Evolutionary conservation across 1,140 invertebrate genomes (phyloP).

Genomic region (Trichomalopsis sarcophagae): DNA sequence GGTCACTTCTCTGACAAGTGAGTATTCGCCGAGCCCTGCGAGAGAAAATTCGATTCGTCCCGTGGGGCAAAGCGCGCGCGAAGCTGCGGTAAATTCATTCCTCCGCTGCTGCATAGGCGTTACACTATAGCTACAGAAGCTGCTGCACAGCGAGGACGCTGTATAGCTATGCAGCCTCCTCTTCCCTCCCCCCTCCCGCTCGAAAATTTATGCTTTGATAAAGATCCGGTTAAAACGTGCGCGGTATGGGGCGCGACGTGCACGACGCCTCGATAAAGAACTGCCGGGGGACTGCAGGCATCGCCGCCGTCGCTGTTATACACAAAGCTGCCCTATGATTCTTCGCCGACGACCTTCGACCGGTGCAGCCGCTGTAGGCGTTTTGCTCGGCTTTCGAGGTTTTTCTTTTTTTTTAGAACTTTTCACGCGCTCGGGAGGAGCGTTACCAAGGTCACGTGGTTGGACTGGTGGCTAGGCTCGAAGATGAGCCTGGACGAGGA

Average conservation of each 20-base stretch:
- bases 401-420: neutral
- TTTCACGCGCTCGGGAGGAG: neutral
- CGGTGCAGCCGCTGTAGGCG: neutral
- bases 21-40: slow-evolving; percentile 45
- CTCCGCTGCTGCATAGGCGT: neutral
- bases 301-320: neutral
- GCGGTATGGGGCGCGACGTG: neutral
- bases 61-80: neutral
- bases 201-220: slow-evolving; percentile 54
- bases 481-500: slow-evolving; percentile 2
- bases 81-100: slow-evolving; percentile 15
- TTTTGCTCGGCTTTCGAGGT: neutral
- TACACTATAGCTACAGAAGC: neutral
- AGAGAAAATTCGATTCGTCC: slow-evolving; percentile 41
- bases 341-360: neutral
- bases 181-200: slow-evolving; percentile 11
- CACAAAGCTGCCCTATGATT: neutral
- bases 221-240: slow-evolving; percentile 50
- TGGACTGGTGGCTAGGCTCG: neutral
- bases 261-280: neutral
- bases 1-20: slow-evolving; percentile 61
- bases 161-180: neutral
- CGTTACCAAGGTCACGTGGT: neutral
- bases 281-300: neutral
- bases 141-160: neutral